Conservation (phyloP, 2,797 vertebrate species). For the Esox lucius region DNA sequence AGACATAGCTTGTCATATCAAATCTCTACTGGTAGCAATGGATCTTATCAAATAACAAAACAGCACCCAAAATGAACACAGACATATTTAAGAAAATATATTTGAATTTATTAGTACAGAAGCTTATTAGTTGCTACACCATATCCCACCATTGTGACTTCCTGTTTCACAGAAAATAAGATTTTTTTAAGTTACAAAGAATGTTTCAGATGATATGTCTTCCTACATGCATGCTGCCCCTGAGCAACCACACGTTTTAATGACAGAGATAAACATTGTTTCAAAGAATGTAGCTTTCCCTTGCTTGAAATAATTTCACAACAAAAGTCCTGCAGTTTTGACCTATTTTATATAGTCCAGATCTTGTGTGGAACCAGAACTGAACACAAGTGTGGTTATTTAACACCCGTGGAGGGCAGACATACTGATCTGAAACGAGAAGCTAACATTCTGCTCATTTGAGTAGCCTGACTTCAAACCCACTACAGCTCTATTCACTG, state of each 20-base stretch:
- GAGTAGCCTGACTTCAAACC: neutral
- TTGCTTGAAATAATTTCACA: neutral
- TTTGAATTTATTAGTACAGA: conserved; percentile 8
- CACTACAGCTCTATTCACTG: neutral
- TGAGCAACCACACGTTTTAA: conserved; percentile 44
- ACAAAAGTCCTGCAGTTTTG: too few species aligned
- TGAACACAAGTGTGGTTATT: neutral
- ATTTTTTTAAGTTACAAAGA: conserved; percentile 7
- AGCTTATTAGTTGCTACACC: conserved; percentile 3
- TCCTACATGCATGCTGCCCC: conserved; percentile 25
- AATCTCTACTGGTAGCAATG: too few species aligned
- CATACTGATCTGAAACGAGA: neutral
- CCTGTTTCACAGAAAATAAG: conserved; percentile 20
- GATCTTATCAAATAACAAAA: neutral
- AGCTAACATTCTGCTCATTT: neutral
- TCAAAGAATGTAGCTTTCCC: neutral
- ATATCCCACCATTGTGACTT: conserved; percentile 15
- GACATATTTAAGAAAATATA: neutral
- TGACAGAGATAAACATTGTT: conserved; percentile 43
- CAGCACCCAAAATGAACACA: neutral
- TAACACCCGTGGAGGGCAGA: neutral
- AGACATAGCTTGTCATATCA: too few species aligned
- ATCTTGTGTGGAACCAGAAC: neutral
- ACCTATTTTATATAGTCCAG: neutral
- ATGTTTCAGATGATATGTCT: conserved; percentile 28